phyloP scores from a whole-genome alignment of 2,113 vertebrate species.

The Propithecus coquereli region DNA sequence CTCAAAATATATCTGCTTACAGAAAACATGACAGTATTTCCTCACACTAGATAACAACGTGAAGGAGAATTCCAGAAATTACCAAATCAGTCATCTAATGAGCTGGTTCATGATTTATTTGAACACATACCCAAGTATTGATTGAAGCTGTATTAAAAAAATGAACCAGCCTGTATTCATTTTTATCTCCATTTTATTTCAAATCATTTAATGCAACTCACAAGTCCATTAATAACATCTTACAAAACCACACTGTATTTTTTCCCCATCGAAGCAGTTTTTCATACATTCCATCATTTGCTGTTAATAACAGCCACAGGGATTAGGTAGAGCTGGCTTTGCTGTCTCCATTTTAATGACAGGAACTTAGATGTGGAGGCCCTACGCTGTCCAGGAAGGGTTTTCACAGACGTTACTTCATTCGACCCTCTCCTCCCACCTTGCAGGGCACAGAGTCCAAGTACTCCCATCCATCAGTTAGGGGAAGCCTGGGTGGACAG shows the following conservation, averaged over 20 bases:
- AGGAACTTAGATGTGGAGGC: neutral
- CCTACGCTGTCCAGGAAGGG: too few species aligned
- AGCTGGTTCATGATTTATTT: neutral
- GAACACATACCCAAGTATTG: neutral
- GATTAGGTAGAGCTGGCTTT: neutral
- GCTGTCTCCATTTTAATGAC: neutral
- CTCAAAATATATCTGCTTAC: neutral
- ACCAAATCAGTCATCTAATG: neutral
- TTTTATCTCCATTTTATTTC: neutral
- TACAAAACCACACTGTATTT: neutral
- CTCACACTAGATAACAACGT: neutral
- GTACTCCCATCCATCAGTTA: too few species aligned
- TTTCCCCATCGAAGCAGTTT: neutral
- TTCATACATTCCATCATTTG: neutral
- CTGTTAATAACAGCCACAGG: neutral
- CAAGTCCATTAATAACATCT: neutral
- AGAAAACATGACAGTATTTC: neutral
- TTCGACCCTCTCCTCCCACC: neutral
- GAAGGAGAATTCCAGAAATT: neutral
- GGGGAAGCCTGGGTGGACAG: neutral
- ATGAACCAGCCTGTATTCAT: neutral
- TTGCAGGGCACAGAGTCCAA: neutral
- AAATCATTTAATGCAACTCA: neutral
- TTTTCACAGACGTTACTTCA: neutral
- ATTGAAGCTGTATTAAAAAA: neutral